phyloP scores from a whole-genome alignment of 2,797 vertebrate species.

The Furcifer pardalis region DNA sequence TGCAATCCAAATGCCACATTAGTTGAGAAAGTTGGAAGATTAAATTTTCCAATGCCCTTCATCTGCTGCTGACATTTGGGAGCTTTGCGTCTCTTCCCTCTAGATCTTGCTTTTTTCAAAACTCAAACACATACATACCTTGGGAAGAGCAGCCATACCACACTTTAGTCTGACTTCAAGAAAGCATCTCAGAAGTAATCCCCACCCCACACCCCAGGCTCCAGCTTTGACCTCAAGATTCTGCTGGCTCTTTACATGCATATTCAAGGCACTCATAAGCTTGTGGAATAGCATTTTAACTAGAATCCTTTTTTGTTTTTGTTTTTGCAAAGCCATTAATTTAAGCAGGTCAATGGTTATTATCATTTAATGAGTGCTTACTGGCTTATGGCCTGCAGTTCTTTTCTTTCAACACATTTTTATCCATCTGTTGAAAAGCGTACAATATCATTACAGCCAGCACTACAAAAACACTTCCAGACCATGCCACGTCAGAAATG shows the following conservation, averaged over 20 bases:
- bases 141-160: constrained; percentile 30
- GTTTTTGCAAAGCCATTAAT: not conserved
- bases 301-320: not conserved
- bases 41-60: constrained; percentile 82
- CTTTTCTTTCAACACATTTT: constrained; percentile 16
- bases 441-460: not conserved
- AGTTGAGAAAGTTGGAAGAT: constrained; percentile 82
- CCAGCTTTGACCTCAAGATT: constrained; percentile 21
- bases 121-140: not conserved
- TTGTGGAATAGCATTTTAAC: constrained; percentile 22
- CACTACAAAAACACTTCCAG: not conserved
- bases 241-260: not conserved
- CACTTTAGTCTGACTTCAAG: not conserved
- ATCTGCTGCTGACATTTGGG: constrained; percentile 82
- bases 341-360: constrained; percentile 22
- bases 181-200: constrained; percentile 21
- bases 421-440: constrained; percentile 5
- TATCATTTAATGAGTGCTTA: constrained; percentile 25
- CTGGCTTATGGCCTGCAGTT: not conserved
- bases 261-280: not conserved
- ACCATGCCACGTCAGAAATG: not conserved
- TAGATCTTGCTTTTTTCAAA: constrained; percentile 10
- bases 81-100: constrained; percentile 56
- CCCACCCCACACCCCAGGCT: not conserved
- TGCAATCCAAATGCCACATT: constrained; percentile 88